These are phyloP conservation scores for Lepilemur ruficaudatus DNA, from an alignment of 2,797 vertebrate species.

Conservation along the genomic window DNA sequence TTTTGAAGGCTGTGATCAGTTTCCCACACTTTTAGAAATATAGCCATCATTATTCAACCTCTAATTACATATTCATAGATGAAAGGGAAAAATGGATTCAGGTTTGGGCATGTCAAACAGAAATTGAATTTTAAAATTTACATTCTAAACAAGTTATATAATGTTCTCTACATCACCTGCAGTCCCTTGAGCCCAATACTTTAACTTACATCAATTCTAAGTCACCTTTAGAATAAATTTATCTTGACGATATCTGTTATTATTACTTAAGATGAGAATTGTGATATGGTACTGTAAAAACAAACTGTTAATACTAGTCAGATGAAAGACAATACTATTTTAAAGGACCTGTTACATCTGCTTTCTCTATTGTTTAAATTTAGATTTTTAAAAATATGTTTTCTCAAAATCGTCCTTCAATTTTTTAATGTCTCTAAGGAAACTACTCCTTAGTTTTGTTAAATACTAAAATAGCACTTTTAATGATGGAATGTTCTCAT, in stretches of 20 bases:
- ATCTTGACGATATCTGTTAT: background rate
- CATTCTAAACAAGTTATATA: background rate
- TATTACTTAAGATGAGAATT: background rate
- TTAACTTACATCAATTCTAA: slow-evolving; percentile 22
- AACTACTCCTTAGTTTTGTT: background rate
- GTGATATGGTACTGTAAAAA: background rate
- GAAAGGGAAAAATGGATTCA: background rate
- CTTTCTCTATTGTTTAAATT: background rate
- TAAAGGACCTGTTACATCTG: background rate
- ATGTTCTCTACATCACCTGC: background rate
- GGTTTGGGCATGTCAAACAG: background rate
- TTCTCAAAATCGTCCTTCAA: slow-evolving; percentile 25
- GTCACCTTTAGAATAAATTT: background rate
- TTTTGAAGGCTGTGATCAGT: background rate
- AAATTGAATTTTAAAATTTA: slow-evolving; percentile 19
- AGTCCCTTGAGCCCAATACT: background rate
- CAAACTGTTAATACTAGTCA: background rate
- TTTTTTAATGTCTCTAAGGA: background rate
- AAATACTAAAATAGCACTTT: background rate
- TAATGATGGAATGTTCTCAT: background rate
- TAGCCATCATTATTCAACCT: background rate
- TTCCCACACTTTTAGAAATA: background rate
- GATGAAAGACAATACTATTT: background rate
- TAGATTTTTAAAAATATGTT: background rate
- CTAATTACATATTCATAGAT: slow-evolving; percentile 31